Base-by-base conservation (phyloP, 2,113 vertebrate species). In the Diadophis punctatus region DNA sequence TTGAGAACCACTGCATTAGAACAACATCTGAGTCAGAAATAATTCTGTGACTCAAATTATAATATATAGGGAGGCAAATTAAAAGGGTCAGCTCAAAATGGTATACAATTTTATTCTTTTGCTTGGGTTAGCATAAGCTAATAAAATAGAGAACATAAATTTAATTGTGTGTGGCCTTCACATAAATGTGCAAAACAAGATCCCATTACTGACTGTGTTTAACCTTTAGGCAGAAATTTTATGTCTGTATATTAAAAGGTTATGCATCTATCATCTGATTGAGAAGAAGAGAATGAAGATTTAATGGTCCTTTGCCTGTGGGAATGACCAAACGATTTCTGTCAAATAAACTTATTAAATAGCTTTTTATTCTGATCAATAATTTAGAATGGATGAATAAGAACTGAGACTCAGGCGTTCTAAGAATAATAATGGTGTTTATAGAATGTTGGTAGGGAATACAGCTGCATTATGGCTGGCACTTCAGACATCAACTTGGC, bases 321-420 rank as follows among this genome's bases (percentile, higher is more conserved):
- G 92, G 91, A 92, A 87, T 85, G 94, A 93, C 30, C 90, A 94
- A 90, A 91, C 25, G 87, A 60, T 95, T 95, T 93, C 94, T 97
- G 94, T 93, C 95, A 94, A 92, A 90, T 91, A 96, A 95, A 95
- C 88, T 94, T 94, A 94, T 92, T 93, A 95, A 96, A 93, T 94
- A 95, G 90, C 23, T 88, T 96, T 97, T 96, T 96, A 97, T 97
- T 97, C 93, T 96, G 96, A 94, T 95, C 90, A 95, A 95, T 95
- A 91, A 96, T 95, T 96, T 90, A 96, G 0, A 0, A 39, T 46
- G 0, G 8, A 87, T 12, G 46, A 93, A 93, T 92, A 93, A 84
- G 27, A 0, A 25, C 93, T 88, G 91, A 94, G 92, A 95, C 94
- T 0, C 90, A 88, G 91, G 88, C 92, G 53, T 52, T 90, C 53